These are phyloP conservation scores for Megalops cyprinoides DNA, from an alignment of 2,797 vertebrate species.

Conservation along the genomic window DNA sequence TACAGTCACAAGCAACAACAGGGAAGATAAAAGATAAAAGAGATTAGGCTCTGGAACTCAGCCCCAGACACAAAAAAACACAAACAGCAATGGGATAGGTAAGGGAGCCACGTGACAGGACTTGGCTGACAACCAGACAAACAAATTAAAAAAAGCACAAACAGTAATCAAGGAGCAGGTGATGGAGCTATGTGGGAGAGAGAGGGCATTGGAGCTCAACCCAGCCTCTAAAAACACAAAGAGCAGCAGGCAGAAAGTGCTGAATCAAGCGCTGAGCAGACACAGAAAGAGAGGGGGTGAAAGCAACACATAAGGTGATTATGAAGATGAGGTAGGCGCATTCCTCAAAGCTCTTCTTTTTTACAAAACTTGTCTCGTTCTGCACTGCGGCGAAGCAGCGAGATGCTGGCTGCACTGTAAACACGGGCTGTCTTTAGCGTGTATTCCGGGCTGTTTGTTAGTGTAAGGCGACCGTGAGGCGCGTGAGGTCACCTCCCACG, in stretches of 20 bases:
- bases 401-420: background rate
- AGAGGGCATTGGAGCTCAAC: background rate
- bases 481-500: background rate
- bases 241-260: constrained; percentile 3
- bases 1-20: background rate
- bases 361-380: constrained; percentile 6
- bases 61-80: too few species aligned
- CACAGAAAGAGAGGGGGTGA: background rate
- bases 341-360: background rate
- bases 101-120: too few species aligned
- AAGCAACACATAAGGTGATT: background rate
- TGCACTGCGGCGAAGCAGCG: background rate
- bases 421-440: background rate
- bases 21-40: background rate
- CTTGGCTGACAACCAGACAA: too few species aligned
- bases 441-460: too few species aligned
- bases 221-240: background rate
- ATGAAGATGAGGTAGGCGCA: background rate
- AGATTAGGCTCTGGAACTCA: too few species aligned
- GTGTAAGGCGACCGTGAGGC: background rate
- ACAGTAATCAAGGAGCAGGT: background rate
- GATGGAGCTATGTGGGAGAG: background rate
- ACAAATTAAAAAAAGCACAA: background rate
- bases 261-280: background rate
- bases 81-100: too few species aligned